Conservation (phyloP, 2,113 vertebrate genomes). For the Apteryx mantelli region DNA sequence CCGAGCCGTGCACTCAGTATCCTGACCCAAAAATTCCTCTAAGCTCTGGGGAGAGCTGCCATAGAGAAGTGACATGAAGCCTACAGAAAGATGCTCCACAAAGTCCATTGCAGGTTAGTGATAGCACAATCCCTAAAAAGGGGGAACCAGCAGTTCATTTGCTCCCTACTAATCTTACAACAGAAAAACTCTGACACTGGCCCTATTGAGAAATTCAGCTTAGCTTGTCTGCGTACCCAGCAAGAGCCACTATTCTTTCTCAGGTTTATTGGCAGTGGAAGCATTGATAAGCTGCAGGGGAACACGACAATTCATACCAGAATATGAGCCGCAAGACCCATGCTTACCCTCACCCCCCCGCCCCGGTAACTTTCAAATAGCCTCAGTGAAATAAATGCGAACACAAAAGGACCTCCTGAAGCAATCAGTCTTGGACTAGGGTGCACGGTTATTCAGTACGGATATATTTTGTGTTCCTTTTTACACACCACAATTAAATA, state of each 20-base stretch:
- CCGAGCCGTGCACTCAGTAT: not conserved
- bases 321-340: not conserved
- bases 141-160: not conserved
- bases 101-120: not conserved
- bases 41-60: not conserved
- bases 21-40: not conserved
- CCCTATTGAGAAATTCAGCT: not conserved
- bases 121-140: not conserved
- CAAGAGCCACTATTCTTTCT: not conserved
- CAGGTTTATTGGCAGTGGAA: not conserved
- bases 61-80: not conserved
- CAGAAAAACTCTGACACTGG: not conserved
- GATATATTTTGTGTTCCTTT: not conserved
- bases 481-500: not conserved
- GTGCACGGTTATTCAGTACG: not conserved
- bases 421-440: not conserved
- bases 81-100: not conserved
- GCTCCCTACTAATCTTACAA: not conserved
- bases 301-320: not conserved
- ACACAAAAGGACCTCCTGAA: not conserved
- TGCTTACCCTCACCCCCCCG: not conserved
- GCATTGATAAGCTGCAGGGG: not conserved
- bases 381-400: not conserved
- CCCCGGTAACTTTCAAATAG: not conserved
- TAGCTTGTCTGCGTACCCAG: not conserved